Conservation (phyloP, 1,140 invertebrate species). For the Aphis gossypii region DNA sequence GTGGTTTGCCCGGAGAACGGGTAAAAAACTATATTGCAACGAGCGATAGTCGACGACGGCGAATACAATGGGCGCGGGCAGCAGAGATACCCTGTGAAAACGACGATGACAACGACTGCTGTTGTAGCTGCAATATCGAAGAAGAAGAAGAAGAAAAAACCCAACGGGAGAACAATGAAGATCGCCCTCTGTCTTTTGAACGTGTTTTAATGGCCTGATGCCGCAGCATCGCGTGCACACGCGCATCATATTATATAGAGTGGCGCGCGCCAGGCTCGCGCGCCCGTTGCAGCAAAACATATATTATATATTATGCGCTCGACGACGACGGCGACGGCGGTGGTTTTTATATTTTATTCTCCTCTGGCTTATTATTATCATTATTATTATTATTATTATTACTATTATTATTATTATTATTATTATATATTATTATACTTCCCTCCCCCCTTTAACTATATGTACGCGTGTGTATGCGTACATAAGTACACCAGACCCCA, state of each 20-base stretch:
- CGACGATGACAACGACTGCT: neutral
- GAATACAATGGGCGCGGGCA: slow-evolving; percentile 40
- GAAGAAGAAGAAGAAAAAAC: neutral
- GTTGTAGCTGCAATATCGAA: neutral
- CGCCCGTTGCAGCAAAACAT: neutral
- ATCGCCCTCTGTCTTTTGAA: slow-evolving; percentile 48
- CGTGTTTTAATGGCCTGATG: slow-evolving; percentile 42
- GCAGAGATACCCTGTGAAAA: slow-evolving; percentile 32
- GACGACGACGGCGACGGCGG: neutral
- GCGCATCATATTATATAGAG: slow-evolving; percentile 13
- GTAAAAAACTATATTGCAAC: neutral
- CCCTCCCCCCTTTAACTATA: neutral
- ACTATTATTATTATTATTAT: neutral
- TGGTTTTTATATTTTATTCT: slow-evolving; percentile 41
- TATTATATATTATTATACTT: slow-evolving; percentile 9
- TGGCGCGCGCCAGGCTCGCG: slow-evolving; percentile 22
- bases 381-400: slow-evolving; percentile 7
- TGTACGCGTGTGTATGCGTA: neutral
- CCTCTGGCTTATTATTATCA: neutral
- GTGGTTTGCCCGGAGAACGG: neutral
- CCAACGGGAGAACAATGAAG: slow-evolving; percentile 31
- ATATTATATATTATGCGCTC: neutral
- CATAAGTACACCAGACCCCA: neutral
- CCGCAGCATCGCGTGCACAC: neutral
- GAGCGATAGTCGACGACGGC: neutral